Base-by-base conservation (phyloP, 1,140 invertebrate species). In the Drosophila malerkotliana region DNA sequence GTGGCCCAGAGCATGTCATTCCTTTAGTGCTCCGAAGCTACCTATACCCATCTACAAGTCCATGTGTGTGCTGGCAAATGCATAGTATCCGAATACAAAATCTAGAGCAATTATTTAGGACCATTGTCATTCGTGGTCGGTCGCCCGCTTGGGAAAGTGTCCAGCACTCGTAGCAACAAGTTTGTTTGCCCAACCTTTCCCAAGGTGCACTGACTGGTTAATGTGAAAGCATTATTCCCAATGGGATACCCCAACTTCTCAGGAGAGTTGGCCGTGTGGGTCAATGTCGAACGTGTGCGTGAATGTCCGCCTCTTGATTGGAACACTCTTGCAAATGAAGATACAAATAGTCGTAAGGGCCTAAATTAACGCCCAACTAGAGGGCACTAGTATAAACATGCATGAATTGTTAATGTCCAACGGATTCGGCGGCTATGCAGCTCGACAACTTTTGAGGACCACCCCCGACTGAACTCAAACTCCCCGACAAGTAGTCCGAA, bases 331-430 rank as follows among this genome's bases (percentile, higher is more conserved):
- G 57, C 58, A 77, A 77, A 77, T 77, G 67, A 77, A 77, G 52
- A 71, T 69, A 76, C 74, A 77, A 77, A 77, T 61, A 77, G 51
- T 71, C 75, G 51, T 69, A 53, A 32, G 66, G 67, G 67, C 69
- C 77, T 32, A 76, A 76, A 76, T 76, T 76, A 76, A 58, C 72
- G 71, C 56, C 51, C 57, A 34, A 53, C 45, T 53, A 41, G 53
- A 51, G 57, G 53, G 26, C 63, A 51, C 52, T 51, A 55, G 39
- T 58, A 64, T 58, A 74, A 76, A 76, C 62, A 77, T 41, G 26
- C 14, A 32, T 77, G 57, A 77, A 77, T 68, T 21, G 48, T 77
- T 74, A 48, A 74, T 63, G 24, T 0, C 10, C 7, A 12, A 15
- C 15, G 53, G 28, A 30, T 32, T 55, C 34, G 44, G 57, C 18